Conservation (phyloP, 2,113 vertebrate genomes). For the Oxyruncus cristatus region DNA sequence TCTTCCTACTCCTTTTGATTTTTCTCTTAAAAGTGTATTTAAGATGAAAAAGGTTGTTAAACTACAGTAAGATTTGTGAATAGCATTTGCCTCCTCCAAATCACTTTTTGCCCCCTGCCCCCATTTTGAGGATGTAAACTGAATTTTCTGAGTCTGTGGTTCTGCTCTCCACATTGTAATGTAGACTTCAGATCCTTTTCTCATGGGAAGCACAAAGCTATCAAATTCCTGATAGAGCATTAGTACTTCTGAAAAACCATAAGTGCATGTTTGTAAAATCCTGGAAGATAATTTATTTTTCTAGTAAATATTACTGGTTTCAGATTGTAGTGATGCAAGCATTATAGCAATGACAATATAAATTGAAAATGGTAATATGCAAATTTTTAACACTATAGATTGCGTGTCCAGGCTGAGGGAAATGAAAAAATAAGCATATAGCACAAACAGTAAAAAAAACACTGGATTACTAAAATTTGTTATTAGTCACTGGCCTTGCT, state of each 20-base stretch:
- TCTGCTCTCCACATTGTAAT: not conserved
- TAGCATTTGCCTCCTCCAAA: not conserved
- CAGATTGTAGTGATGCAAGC: not conserved
- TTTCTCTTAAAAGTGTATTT: not conserved
- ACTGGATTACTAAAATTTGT: not conserved
- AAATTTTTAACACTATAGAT: not conserved
- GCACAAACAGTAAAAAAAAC: not conserved
- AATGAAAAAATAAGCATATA: not conserved
- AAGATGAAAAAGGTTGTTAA: not conserved
- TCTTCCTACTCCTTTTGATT: not conserved
- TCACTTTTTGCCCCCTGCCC: not conserved
- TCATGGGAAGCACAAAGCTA: not conserved
- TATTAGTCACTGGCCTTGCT: not conserved
- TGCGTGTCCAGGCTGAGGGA: not conserved
- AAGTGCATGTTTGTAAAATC: not conserved
- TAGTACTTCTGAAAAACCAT: constrained; percentile 1
- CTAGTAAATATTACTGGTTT: not conserved
- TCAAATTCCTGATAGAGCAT: not conserved
- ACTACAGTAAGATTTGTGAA: not conserved
- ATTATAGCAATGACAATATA: not conserved
- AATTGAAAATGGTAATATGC: not conserved
- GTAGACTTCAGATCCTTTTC: not conserved
- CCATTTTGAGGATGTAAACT: not conserved
- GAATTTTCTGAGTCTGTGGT: not conserved
- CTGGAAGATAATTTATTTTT: constrained; percentile 23